Conservation (phyloP, 2,113 vertebrate species). For the Nicator chloris region DNA sequence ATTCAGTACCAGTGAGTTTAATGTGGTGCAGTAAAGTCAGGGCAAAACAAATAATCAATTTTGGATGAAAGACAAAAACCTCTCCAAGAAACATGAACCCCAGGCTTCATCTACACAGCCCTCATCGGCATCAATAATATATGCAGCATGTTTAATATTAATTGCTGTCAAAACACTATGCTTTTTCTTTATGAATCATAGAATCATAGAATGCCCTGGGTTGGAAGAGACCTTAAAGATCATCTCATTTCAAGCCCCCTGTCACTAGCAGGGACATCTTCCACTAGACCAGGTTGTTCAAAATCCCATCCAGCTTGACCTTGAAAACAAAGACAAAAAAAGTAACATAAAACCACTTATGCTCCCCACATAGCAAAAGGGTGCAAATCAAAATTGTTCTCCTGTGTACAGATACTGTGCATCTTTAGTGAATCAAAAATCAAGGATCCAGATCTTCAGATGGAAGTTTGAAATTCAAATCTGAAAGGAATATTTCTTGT, state of each 20-base stretch:
- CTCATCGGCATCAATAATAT: not conserved
- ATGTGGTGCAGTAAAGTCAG: not conserved
- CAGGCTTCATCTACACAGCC: not conserved
- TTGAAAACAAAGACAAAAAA: not conserved
- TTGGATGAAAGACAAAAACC: not conserved
- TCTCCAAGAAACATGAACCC: constrained; percentile 11
- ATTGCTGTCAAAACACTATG: not conserved
- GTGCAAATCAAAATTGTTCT: not conserved
- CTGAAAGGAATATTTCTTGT: not conserved
- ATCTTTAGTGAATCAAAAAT: not conserved
- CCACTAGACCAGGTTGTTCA: not conserved
- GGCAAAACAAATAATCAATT: constrained; percentile 3
- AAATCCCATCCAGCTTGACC: not conserved
- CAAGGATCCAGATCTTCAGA: not conserved
- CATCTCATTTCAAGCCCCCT: not conserved
- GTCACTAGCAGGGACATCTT: not conserved
- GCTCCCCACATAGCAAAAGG: not conserved
- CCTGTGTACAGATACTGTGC: not conserved
- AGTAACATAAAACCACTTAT: not conserved
- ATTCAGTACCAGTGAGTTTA: constrained; percentile 17
- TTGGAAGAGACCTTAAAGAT: not conserved
- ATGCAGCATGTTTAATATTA: not conserved
- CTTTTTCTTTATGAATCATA: not conserved
- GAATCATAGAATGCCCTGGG: not conserved
- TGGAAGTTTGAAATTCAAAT: not conserved